Percentiles rank a stretch among this genome's conserved stretches.
Conservation (phyloP, 2,797 vertebrate species). For the Ctenopoma kingsleyae region DNA sequence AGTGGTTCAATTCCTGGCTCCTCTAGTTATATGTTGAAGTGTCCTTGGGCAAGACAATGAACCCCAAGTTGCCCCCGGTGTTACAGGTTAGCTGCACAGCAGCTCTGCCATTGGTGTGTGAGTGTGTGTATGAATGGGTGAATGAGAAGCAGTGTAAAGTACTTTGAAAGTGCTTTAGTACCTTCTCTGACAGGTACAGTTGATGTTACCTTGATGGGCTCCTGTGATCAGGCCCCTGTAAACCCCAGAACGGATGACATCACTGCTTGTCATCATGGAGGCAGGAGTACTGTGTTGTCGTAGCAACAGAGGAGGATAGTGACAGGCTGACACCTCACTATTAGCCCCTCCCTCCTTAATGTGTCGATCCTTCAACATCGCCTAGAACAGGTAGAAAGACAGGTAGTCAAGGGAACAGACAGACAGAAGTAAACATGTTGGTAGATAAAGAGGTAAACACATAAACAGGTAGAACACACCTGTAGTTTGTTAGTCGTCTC, state of each 20-base stretch:
- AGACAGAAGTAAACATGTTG: background rate
- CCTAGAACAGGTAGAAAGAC: no score
- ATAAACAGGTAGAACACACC: background rate
- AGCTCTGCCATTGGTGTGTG: no score
- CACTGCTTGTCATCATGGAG: slow-evolving; percentile 14
- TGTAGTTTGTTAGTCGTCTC: slow-evolving; percentile 41
- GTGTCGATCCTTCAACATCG: background rate
- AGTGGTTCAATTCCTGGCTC: no score
- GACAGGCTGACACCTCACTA: slow-evolving; percentile 48
- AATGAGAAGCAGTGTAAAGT: no score
- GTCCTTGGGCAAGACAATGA: no score
- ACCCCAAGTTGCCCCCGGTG: no score
- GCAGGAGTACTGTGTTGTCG: slow-evolving; percentile 82
- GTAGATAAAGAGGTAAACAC: background rate
- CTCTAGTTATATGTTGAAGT: no score
- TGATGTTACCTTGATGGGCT: no score
- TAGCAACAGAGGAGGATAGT: slow-evolving; percentile 74
- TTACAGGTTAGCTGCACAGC: no score
- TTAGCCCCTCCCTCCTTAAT: background rate
- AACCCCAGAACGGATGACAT: slow-evolving; percentile 21
- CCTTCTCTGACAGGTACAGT: no score
- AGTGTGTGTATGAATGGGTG: no score
- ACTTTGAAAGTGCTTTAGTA: no score
- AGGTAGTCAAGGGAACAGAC: slow-evolving; percentile 11
- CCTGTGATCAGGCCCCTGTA: slow-evolving; percentile 38